Conservation (phyloP, 2,797 vertebrate species). For the Neosilurus hyrtlii region DNA sequence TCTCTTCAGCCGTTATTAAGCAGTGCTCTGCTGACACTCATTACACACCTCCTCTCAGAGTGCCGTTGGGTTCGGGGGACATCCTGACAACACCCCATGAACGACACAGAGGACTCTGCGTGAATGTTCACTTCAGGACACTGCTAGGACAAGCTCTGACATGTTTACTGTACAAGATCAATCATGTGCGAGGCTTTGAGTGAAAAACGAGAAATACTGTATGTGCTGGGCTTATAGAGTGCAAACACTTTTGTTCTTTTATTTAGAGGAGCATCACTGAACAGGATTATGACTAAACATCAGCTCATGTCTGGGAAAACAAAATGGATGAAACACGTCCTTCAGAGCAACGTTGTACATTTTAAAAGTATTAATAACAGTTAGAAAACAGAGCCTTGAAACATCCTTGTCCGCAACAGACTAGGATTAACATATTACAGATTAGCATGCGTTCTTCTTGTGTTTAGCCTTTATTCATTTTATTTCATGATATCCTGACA, state of each 20-base stretch:
- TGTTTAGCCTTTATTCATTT: not conserved
- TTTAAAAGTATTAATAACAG: not conserved
- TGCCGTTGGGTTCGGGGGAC: conserved; percentile 67
- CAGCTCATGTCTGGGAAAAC: not conserved
- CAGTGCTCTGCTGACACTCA: conserved; percentile 77
- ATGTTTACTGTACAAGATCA: conserved; percentile 35
- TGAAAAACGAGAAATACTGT: not conserved
- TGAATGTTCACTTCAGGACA: conserved; percentile 34
- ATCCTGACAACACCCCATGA: conserved; percentile 67
- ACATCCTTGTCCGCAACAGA: too few species aligned
- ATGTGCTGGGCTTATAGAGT: not conserved
- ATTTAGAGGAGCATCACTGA: not conserved
- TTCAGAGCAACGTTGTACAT: too few species aligned
- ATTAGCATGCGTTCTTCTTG: not conserved
- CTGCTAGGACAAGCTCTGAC: conserved; percentile 36
- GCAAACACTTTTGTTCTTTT: not conserved
- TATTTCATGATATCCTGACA: too few species aligned
- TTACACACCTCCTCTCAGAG: conserved; percentile 75
- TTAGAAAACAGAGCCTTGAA: not conserved
- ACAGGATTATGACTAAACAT: not conserved
- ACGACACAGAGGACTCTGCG: conserved; percentile 49
- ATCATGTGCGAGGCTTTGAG: conserved; percentile 23
- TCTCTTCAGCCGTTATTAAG: conserved; percentile 77
- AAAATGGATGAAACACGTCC: not conserved
- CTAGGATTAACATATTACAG: too few species aligned